Percentiles rank a stretch among this genome's conserved stretches.
Conservation (phyloP, 2,888 invertebrate genomes). For the Flabesymbios commensalis region DNA sequence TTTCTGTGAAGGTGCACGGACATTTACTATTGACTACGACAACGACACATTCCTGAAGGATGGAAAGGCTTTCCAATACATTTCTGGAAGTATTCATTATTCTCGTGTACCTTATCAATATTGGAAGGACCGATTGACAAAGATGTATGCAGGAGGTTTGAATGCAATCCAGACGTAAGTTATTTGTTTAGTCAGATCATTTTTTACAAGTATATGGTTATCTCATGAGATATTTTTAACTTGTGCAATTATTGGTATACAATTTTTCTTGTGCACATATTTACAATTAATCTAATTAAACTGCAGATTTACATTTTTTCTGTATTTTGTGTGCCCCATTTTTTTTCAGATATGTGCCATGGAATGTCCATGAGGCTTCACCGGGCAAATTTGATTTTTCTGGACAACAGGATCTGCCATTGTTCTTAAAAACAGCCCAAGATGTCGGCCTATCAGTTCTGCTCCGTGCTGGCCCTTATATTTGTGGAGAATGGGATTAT, state of each 20-base stretch:
- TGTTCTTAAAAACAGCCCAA: conserved; percentile 75
- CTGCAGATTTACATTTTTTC: too few relatives aligned
- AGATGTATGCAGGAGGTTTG: conserved; percentile 75
- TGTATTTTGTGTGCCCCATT: too few relatives aligned
- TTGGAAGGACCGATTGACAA: conserved; percentile 65
- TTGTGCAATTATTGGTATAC: too few relatives aligned
- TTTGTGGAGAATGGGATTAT: conserved; percentile 85
- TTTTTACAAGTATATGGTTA: too few relatives aligned
- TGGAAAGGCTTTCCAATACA: conserved; percentile 58
- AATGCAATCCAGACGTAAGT: conserved; percentile 81
- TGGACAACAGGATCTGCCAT: conserved; percentile 68
- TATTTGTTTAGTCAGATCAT: too few relatives aligned
- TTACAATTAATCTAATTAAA: too few relatives aligned
- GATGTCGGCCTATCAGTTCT: conserved; percentile 79
- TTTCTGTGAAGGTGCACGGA: too few relatives aligned
- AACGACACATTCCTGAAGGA: conserved; percentile 70
- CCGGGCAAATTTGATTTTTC: conserved; percentile 75
- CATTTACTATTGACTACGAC: conserved; percentile 63
- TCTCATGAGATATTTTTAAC: too few relatives aligned
- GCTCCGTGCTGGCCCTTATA: conserved; percentile 86
- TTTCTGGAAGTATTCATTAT: conserved; percentile 67
- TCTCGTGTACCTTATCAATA: conserved; percentile 64
- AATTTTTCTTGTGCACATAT: too few relatives aligned
- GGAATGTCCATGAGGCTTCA: conserved; percentile 86
- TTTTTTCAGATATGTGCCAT: conserved; percentile 75